Conservation (phyloP, 2,888 invertebrate species). For the Gibbula magus region DNA sequence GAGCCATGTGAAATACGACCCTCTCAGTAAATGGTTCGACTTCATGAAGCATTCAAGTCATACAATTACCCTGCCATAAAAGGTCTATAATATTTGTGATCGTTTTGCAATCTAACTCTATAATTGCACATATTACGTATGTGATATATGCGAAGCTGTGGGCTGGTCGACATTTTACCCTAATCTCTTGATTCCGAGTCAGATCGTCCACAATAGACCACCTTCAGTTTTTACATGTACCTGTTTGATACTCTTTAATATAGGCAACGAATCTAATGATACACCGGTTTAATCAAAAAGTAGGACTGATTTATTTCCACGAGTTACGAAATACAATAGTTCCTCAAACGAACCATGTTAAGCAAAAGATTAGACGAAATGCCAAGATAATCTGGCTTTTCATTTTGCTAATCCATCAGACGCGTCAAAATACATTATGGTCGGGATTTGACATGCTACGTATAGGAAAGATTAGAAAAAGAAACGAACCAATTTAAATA, state of each 20-base stretch:
- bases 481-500: too few species aligned
- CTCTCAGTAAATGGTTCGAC: neutral
- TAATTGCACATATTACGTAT: neutral
- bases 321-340: neutral
- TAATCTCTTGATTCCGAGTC: too few species aligned
- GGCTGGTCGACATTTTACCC: too few species aligned
- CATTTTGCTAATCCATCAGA: too few species aligned
- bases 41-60: neutral
- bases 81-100: neutral
- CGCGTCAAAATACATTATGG: too few species aligned
- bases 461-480: too few species aligned
- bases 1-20: neutral
- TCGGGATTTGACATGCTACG: too few species aligned
- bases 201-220: neutral
- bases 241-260: neutral
- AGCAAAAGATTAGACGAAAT: too few species aligned
- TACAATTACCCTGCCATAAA: conserved; percentile 1
- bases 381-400: too few species aligned
- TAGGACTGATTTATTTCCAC: neutral
- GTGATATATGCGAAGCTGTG: neutral
- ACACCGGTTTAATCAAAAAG: conserved; percentile 3
- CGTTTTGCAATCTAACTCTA: neutral
- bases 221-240: neutral
- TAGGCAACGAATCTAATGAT: neutral
- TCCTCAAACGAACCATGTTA: too few species aligned